These are phyloP conservation scores for Florisuga fusca DNA, from an alignment of 2,797 vertebrate species.

Conservation along the genomic window DNA sequence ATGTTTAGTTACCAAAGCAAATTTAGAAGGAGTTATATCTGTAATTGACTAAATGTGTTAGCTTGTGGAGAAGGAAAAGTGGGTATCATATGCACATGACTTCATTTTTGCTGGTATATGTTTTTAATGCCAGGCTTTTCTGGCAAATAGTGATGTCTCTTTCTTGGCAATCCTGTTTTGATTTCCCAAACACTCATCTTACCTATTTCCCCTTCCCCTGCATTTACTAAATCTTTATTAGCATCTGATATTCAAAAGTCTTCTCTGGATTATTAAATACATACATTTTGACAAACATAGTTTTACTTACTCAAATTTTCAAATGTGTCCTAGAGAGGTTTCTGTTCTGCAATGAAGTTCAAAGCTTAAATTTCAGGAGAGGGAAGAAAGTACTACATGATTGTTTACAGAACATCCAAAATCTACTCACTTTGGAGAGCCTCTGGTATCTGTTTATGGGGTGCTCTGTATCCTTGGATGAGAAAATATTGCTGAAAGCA, in stretches of 20 bases:
- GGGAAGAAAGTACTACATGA: background rate
- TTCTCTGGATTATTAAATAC: background rate
- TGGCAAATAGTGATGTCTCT: background rate
- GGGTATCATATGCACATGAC: background rate
- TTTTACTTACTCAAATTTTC: background rate
- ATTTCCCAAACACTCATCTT: background rate
- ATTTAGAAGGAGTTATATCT: background rate
- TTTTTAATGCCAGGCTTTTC: constrained; percentile 23
- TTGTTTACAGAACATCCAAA: constrained; percentile 7
- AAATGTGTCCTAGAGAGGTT: background rate
- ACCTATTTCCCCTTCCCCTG: background rate
- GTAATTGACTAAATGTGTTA: background rate
- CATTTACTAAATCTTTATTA: background rate
- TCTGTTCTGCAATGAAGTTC: background rate
- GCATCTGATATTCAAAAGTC: background rate
- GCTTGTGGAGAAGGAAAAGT: background rate
- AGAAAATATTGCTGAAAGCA: constrained; percentile 11
- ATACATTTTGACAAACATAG: background rate
- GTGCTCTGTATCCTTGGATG: background rate
- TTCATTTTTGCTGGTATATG: background rate
- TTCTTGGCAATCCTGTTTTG: background rate
- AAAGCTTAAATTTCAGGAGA: constrained; percentile 3
- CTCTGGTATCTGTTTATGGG: background rate
- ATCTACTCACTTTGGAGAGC: background rate
- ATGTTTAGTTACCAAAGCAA: background rate